These are phyloP conservation scores for Drosophila rhopaloa DNA, from an alignment of 1,140 invertebrate genomes.

Conservation along the genomic window DNA sequence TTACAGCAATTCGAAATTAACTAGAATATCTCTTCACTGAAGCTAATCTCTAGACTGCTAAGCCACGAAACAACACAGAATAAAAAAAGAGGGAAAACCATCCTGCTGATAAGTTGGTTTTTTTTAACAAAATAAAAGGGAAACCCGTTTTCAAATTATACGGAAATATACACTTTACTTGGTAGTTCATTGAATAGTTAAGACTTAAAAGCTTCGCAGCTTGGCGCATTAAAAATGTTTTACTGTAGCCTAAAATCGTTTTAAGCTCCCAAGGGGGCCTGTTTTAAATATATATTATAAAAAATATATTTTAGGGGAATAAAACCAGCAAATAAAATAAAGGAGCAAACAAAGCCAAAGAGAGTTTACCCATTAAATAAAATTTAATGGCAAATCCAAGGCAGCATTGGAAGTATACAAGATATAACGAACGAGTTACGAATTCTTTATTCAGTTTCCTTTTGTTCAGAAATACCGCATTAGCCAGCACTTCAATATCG, in stretches of 20 bases:
- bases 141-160: constrained; percentile 62
- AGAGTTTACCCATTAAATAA: constrained; percentile 18
- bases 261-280: constrained; percentile 47
- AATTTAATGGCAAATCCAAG: constrained; percentile 22
- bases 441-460: constrained; percentile 33
- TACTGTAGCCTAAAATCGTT: constrained; percentile 77
- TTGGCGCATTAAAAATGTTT: constrained; percentile 74
- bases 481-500: constrained; percentile 51
- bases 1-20: constrained; percentile 67
- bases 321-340: constrained; percentile 38
- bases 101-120: constrained; percentile 62
- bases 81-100: constrained; percentile 27
- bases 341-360: constrained; percentile 13
- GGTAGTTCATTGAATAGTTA: constrained; percentile 68
- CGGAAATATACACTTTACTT: constrained; percentile 72
- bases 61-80: constrained; percentile 45
- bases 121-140: constrained; percentile 35
- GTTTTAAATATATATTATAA: constrained; percentile 64
- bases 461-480: constrained; percentile 26
- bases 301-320: constrained; percentile 50
- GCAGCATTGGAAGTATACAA: constrained; percentile 6
- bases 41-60: constrained; percentile 76
- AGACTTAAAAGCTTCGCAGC: constrained; percentile 74
- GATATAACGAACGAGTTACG: constrained; percentile 8
- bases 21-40: constrained; percentile 60